Evolutionary conservation across 2,888 invertebrate genomes (phyloP), one percentile per base, ranked within the genome.

Genomic region (Watsonalla binaria): DNA sequence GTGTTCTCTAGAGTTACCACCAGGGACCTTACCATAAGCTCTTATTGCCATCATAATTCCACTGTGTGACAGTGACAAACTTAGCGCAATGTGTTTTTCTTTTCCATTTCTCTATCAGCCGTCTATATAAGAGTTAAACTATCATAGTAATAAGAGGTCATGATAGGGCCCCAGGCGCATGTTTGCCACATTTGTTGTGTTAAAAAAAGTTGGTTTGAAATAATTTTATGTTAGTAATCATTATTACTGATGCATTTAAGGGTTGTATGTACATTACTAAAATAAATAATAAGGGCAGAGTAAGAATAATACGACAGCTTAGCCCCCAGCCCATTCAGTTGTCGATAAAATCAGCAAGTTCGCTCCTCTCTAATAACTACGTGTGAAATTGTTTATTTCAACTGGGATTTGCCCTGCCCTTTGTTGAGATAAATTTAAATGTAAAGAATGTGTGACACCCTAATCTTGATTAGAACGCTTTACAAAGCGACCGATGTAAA

Each of bases 391-490:
- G 82, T 83, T 80, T 84, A 82, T 78, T 81, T 72, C 76, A 66
- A 78, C 73, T 74, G 69, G 72, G 78, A 82, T 80, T 82, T 77
- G 74, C 65, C 75, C 70, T 70, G 68, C 71, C 74, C 75, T 77
- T 87, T 89, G 84, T 87, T 82, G 74, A 66, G 66, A 62, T 53
- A 74, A 74, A 81, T 82, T 81, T 76, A 80, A 84, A 83, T 82
- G 80, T 81, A 83, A 84, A 84, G 80, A 84, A 86, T 84, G 82
- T 80, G 81, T 81, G 76, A 82, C 79, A 79, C 86, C 82, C 87
- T 84, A 85, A 90, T 89, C 90, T 86, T 83, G 88, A 89, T 89
- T 81, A 78, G 74, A 80, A 78, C 76, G 75, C 76, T 73, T 82
- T 74, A 84, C 83, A 86, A 85, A 84, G 82, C 80, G 68, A 66